Evolutionary conservation across 2,797 vertebrate genomes (phyloP).

Genomic region (Crocidura indochinensis): DNA sequence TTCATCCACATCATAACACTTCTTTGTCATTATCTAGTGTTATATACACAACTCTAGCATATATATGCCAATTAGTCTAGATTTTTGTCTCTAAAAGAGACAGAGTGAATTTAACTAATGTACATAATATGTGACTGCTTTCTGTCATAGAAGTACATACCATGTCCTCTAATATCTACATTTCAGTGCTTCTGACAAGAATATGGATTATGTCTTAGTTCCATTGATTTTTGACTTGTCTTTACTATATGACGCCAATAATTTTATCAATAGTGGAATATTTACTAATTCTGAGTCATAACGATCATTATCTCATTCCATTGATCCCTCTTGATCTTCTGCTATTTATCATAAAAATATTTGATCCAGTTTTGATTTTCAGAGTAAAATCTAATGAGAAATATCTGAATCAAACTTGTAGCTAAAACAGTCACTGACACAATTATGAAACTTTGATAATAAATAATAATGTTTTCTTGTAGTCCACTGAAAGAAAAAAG

Average conservation of each 20-base stretch:
- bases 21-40: not conserved
- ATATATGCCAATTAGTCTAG: not conserved
- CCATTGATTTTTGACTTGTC: not conserved
- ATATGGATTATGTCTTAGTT: too few relatives aligned
- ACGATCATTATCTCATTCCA: not conserved
- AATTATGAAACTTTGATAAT: not conserved
- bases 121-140: not conserved
- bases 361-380: not conserved
- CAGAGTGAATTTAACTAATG: not conserved
- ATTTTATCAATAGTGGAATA: not conserved
- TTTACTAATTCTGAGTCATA: not conserved
- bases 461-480: slow-evolving; percentile 10
- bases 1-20: not conserved
- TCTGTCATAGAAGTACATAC: not conserved
- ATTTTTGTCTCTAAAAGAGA: not conserved
- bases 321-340: not conserved
- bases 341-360: not conserved
- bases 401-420: not conserved
- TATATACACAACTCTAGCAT: not conserved
- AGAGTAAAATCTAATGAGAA: not conserved
- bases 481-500: not conserved
- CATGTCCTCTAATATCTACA: not conserved
- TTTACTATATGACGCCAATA: not conserved
- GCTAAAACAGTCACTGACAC: not conserved
- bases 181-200: slow-evolving; percentile 5